phyloP scores from a whole-genome alignment of 1,140 invertebrate genomes.

The Drosophila bifasciata region DNA sequence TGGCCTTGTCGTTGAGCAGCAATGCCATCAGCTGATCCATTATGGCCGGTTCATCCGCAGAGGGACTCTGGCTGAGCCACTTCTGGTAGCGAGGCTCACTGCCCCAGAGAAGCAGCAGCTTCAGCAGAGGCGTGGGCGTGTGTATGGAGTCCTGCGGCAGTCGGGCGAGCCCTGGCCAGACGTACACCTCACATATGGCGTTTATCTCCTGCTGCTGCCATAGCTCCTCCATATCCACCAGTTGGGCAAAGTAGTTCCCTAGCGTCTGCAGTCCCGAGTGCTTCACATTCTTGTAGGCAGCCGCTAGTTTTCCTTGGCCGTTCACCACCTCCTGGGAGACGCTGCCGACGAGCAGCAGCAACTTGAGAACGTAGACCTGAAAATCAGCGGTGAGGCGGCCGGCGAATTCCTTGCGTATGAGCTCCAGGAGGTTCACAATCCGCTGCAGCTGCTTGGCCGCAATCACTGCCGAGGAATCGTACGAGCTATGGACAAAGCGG shows the following conservation, averaged over 20 bases:
- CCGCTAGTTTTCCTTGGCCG: slow-evolving; percentile 78
- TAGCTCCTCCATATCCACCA: slow-evolving; percentile 87
- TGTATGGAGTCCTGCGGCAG: slow-evolving; percentile 92
- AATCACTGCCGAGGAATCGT: slow-evolving; percentile 58
- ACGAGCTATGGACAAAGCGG: slow-evolving; percentile 3
- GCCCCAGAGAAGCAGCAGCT: slow-evolving; percentile 91
- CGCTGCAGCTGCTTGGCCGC: slow-evolving; percentile 90
- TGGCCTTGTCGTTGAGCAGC: slow-evolving; percentile 88
- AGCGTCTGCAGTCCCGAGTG: slow-evolving; percentile 86
- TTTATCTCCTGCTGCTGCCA: slow-evolving; percentile 90
- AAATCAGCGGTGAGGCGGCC: slow-evolving; percentile 88
- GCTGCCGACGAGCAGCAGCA: slow-evolving; percentile 89
- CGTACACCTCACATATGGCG: slow-evolving; percentile 90
- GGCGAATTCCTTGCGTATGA: slow-evolving; percentile 94
- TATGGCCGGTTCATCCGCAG: slow-evolving; percentile 47
- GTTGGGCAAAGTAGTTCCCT: slow-evolving; percentile 91
- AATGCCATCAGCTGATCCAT: slow-evolving; percentile 87
- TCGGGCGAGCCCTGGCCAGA: slow-evolving; percentile 92
- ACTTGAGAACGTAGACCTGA: slow-evolving; percentile 89
- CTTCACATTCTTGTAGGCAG: slow-evolving; percentile 89
- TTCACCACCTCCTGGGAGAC: slow-evolving; percentile 86
- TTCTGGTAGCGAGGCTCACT: slow-evolving; percentile 52
- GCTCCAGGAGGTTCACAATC: slow-evolving; percentile 90
- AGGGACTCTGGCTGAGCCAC: slow-evolving; percentile 60
- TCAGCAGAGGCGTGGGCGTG: slow-evolving; percentile 92